phyloP scores from a whole-genome alignment of 2,888 invertebrate genomes.

The Euclidia mi region DNA sequence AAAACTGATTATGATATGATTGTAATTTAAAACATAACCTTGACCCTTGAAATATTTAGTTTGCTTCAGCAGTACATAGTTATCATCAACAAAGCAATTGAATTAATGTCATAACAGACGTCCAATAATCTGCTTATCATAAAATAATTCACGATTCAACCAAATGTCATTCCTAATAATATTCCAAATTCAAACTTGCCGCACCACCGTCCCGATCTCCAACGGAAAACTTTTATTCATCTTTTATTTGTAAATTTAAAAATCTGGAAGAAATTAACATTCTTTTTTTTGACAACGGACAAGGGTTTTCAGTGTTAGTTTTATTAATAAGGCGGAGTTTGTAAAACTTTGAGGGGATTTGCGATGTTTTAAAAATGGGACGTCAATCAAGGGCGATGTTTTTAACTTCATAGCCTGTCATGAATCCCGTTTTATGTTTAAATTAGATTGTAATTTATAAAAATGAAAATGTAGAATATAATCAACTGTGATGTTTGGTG shows the following conservation, averaged over 20 bases:
- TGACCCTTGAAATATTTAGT: no score
- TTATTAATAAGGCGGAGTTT: slow-evolving; percentile 18
- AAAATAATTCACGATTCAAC: no score
- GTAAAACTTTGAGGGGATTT: slow-evolving; percentile 7
- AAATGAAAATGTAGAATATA: no score
- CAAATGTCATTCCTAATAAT: no score
- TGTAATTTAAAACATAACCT: no score
- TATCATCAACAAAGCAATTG: no score
- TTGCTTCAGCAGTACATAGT: no score
- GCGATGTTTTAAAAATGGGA: slow-evolving; percentile 2
- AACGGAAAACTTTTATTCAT: slow-evolving; percentile 15
- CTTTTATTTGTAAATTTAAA: slow-evolving; percentile 56
- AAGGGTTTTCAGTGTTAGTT: slow-evolving; percentile 37
- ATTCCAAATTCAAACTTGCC: slow-evolving; percentile 6
- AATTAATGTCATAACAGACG: no score
- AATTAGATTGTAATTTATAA: neutral
- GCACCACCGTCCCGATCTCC: neutral
- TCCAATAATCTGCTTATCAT: no score
- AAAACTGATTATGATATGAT: no score
- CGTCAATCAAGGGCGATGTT: slow-evolving; percentile 1
- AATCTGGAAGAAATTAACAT: slow-evolving; percentile 57
- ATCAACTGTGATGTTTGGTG: no score
- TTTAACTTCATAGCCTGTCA: neutral
- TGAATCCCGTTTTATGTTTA: no score
- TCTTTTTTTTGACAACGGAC: slow-evolving; percentile 42